Evolutionary conservation across 2,888 invertebrate species (phyloP), one percentile per base, ranked within the genome.

Genomic region (Willowsia nigromaculata): DNA sequence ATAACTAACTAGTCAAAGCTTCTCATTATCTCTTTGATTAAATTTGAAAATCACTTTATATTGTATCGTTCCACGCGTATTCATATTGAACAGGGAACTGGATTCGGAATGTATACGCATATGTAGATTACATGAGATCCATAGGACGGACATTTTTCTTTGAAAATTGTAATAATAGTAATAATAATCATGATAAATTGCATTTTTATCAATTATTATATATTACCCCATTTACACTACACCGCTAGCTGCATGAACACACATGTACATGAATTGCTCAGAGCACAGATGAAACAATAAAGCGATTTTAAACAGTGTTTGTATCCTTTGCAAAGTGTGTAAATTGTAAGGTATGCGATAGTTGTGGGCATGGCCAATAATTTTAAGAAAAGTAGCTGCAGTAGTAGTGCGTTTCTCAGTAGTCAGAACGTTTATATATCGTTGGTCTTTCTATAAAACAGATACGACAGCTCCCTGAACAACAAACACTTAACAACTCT

Each of bases 121-220:
- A n/a, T n/a, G n/a, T n/a, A n/a, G n/a, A n/a, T n/a, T n/a, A n/a
- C n/a, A n/a, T n/a, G n/a, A n/a, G n/a, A n/a, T n/a, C n/a, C n/a
- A n/a, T n/a, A 11, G 15, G 15, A 47, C 37, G 80, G 68, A 80
- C 68, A 86, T 78, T 76, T 65, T 59, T 88, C 68, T 78, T 78
- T 85, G 85, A 76, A 89, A 89, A 50, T 59, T 82, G 62, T 85
- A 68, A 82, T 88, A 83, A 88, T 89, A 71, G 71, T 76, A 89
- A 85, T 81, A 65, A 84, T 84, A 65, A 88, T 84, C 83, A 88
- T 88, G 88, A 88, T 88, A 88, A 88, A 88, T 88, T 88, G 88
- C 88, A 84, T 88, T 88, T 88, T 88, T 88, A 88, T 84, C 88
- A 88, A 88, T 88, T 88, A 85, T 85, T 85, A 88, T 76, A 83